These are phyloP conservation scores for Plusia festucae DNA, from an alignment of 2,888 invertebrate genomes.

Conservation along the genomic window DNA sequence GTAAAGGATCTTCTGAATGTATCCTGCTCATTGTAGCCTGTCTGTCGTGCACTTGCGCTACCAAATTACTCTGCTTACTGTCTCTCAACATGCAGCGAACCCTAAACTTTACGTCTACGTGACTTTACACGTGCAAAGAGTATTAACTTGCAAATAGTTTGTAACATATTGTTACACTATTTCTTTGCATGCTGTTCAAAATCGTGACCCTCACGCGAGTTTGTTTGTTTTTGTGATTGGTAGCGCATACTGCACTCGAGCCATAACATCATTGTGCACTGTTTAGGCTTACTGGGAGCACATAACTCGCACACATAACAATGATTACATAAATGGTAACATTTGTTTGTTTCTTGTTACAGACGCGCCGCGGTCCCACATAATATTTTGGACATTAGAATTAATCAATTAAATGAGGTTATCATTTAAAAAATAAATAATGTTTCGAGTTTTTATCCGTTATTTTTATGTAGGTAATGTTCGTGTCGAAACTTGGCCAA, in stretches of 20 bases:
- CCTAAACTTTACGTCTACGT: not conserved
- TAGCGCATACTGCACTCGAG: not conserved
- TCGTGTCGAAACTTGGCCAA: too few relatives aligned
- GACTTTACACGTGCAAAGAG: too few relatives aligned
- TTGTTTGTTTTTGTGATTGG: not conserved
- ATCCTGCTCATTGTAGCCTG: too few relatives aligned
- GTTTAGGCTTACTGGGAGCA: slow-evolving; percentile 10
- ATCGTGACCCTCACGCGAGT: not conserved
- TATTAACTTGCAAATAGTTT: too few relatives aligned
- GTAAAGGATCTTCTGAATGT: too few relatives aligned
- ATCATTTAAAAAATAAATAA: not conserved
- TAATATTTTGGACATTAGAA: not conserved
- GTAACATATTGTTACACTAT: not conserved
- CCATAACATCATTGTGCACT: slow-evolving; percentile 5
- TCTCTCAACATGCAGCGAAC: not conserved
- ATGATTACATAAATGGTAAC: slow-evolving; percentile 7
- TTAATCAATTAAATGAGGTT: too few relatives aligned
- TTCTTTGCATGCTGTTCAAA: not conserved
- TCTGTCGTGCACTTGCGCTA: too few relatives aligned
- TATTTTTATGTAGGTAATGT: too few relatives aligned
- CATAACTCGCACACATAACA: slow-evolving; percentile 13
- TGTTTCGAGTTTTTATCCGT: too few relatives aligned
- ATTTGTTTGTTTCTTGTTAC: not conserved
- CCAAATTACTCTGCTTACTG: too few relatives aligned
- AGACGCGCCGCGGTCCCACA: not conserved